Evolutionary conservation across 2,888 invertebrate genomes (phyloP).

Genomic region (Pammene aurita): DNA sequence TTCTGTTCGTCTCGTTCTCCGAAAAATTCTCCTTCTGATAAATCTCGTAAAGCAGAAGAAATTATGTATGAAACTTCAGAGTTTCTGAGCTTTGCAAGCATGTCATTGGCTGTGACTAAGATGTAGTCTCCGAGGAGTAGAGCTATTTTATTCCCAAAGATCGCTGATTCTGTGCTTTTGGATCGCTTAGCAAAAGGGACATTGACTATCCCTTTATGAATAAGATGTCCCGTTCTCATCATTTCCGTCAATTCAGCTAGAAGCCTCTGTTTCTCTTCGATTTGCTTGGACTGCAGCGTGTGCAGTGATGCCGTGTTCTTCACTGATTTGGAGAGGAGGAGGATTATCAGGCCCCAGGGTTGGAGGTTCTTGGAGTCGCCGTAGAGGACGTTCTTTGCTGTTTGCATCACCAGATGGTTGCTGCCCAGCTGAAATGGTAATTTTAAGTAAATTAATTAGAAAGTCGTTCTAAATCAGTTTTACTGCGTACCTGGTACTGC

Average conservation of each 20-base stretch:
- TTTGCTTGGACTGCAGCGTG: conserved; percentile 81
- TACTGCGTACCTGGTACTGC: no score
- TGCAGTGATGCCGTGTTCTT: conserved; percentile 81
- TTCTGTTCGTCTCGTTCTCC: conserved; percentile 90
- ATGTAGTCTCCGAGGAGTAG: conserved; percentile 93
- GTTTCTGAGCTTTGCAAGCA: conserved; percentile 88
- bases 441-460: not conserved
- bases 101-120: conserved; percentile 90
- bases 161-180: conserved; percentile 87
- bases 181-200: conserved; percentile 80
- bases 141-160: conserved; percentile 94
- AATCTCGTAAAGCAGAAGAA: conserved; percentile 90
- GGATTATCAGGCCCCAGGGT: conserved; percentile 92
- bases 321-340: conserved; percentile 90
- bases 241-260: conserved; percentile 90
- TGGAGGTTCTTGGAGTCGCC: conserved; percentile 93
- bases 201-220: conserved; percentile 86
- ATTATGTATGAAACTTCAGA: conserved; percentile 91
- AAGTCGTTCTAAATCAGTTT: not conserved
- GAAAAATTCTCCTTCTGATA: conserved; percentile 92
- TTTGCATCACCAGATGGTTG: conserved; percentile 92
- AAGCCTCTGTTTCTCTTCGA: conserved; percentile 77
- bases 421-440: conserved; percentile 85
- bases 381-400: conserved; percentile 91
- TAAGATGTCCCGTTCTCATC: conserved; percentile 92